A percentile compares a stretch with the other conserved stretches of the same genome.
phyloP scores from a whole-genome alignment of 1,140 invertebrate genomes.

The Tribolium madens region DNA sequence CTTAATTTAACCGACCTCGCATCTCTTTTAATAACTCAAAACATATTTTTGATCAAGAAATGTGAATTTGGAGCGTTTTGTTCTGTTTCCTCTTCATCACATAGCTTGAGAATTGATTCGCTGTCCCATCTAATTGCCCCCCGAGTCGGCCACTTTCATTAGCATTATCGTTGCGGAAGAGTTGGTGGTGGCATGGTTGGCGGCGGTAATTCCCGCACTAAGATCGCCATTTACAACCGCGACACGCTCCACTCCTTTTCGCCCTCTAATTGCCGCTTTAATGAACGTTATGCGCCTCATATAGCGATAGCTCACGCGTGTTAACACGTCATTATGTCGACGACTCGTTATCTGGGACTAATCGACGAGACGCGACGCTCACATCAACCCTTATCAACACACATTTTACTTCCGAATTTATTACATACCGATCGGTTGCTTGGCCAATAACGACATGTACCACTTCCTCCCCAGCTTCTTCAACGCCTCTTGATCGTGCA shows the following conservation, averaged over 20 bases:
- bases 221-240: slow-evolving; percentile 30
- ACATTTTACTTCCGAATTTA: background rate
- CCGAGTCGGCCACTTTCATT: slow-evolving; percentile 41
- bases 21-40: too few relatives aligned
- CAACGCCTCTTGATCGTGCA: slow-evolving; percentile 78
- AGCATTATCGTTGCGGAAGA: slow-evolving; percentile 28
- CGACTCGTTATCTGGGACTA: background rate
- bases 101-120: background rate
- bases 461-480: slow-evolving; percentile 75
- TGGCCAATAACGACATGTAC: slow-evolving; percentile 73
- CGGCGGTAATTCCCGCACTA: slow-evolving; percentile 23
- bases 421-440: slow-evolving; percentile 74
- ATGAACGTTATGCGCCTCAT: slow-evolving; percentile 34
- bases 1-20: too few relatives aligned
- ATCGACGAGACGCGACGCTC: background rate
- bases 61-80: background rate
- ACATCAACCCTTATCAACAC: background rate
- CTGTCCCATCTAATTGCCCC: slow-evolving; percentile 2
- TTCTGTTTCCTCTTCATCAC: slow-evolving; percentile 1
- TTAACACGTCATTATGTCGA: slow-evolving; percentile 37
- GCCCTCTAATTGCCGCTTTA: slow-evolving; percentile 44
- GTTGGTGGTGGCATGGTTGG: slow-evolving; percentile 1
- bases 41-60: too few relatives aligned
- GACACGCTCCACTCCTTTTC: slow-evolving; percentile 22
- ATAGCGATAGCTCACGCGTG: slow-evolving; percentile 37